Percentiles rank a stretch among this genome's conserved stretches.
These are phyloP conservation scores for Lapara coniferarum DNA, from an alignment of 2,888 invertebrate genomes.

Conservation along the genomic window DNA sequence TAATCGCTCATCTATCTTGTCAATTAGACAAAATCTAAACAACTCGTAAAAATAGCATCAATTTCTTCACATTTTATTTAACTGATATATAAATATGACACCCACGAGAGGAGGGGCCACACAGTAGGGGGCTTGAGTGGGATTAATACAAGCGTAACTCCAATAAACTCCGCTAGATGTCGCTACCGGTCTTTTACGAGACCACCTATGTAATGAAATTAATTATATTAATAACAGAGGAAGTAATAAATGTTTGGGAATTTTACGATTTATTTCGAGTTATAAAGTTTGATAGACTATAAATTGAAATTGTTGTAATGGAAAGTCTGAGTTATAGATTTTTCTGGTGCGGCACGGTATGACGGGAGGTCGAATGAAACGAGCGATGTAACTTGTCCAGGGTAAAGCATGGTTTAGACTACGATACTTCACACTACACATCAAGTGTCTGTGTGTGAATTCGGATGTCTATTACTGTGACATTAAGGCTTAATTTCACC, in stretches of 20 bases:
- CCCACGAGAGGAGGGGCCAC: not conserved
- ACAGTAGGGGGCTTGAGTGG: not conserved
- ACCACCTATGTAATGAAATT: slow-evolving; percentile 17
- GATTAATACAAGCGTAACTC: not conserved
- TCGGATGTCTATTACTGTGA: no score
- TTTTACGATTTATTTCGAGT: slow-evolving; percentile 12
- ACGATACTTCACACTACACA: no score
- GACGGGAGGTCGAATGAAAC: no score
- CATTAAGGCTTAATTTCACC: no score
- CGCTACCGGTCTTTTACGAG: slow-evolving; percentile 12
- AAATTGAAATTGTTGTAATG: not conserved
- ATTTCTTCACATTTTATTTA: no score
- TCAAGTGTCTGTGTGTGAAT: no score
- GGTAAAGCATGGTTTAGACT: no score
- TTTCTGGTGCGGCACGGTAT: not conserved
- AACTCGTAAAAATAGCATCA: no score
- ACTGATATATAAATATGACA: no score
- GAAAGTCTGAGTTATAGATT: not conserved
- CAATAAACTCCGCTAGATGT: not conserved
- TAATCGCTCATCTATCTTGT: no score
- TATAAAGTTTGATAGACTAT: slow-evolving; percentile 19
- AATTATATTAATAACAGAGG: slow-evolving; percentile 18
- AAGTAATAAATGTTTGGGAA: slow-evolving; percentile 17
- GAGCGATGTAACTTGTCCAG: no score
- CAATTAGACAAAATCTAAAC: no score